Conservation (phyloP, 2,797 vertebrate species). For the Lates japonicus region DNA sequence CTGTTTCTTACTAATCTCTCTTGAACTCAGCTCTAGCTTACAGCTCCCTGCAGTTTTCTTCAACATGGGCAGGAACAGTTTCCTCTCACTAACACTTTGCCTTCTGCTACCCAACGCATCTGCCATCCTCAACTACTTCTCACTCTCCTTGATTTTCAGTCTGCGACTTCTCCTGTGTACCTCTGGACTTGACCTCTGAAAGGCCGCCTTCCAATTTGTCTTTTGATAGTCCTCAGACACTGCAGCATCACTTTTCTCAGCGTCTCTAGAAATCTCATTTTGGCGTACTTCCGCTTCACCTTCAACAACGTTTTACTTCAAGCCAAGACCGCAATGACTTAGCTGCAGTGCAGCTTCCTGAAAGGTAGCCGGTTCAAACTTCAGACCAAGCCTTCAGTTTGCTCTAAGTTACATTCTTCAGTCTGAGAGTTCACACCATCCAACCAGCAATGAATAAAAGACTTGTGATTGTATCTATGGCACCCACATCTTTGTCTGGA, state of each 20-base stretch:
- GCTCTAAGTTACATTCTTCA: constrained; percentile 84
- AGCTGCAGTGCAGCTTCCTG: constrained; percentile 84
- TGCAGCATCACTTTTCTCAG: constrained; percentile 83
- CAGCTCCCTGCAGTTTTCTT: constrained; percentile 88
- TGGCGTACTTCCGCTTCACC: constrained; percentile 86
- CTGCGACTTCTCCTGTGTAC: constrained; percentile 91
- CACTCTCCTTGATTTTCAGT: constrained; percentile 88
- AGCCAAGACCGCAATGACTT: constrained; percentile 79
- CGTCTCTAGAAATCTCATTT: constrained; percentile 89
- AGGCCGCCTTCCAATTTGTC: constrained; percentile 83
- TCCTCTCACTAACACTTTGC: constrained; percentile 87
- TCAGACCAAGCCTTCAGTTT: constrained; percentile 86
- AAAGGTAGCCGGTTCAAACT: constrained; percentile 84
- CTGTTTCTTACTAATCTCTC: constrained; percentile 89
- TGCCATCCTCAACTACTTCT: constrained; percentile 89
- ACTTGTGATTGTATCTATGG: constrained; percentile 88
- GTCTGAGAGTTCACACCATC: constrained; percentile 85
- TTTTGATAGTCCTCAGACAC: constrained; percentile 88
- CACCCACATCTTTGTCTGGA: constrained; percentile 83
- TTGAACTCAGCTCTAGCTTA: constrained; percentile 87
- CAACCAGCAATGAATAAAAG: constrained; percentile 89
- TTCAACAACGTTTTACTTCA: constrained; percentile 81
- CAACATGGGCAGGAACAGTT: constrained; percentile 83
- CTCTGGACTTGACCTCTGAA: constrained; percentile 84
- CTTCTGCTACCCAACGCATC: constrained; percentile 86